Evolutionary conservation across 2,113 vertebrate genomes (phyloP).

Genomic region (Pygoscelis antarcticus): DNA sequence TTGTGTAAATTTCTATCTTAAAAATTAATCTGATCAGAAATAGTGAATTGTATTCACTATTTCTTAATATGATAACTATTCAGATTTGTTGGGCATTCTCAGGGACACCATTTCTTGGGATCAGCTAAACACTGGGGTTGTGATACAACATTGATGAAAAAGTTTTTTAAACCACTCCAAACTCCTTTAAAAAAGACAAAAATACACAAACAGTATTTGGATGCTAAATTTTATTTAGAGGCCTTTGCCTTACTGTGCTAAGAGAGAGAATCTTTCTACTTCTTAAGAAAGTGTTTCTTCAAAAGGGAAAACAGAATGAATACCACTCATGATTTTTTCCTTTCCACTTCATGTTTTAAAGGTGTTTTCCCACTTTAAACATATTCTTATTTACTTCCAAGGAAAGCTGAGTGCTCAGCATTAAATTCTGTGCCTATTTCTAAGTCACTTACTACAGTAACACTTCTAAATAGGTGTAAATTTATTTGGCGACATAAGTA

Average conservation of each 20-base stretch:
- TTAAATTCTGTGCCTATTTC: not conserved
- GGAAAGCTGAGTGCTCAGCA: not conserved
- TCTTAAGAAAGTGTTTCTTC: not conserved
- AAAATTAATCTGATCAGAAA: not conserved
- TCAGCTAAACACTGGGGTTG: not conserved
- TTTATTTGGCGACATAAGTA: not conserved
- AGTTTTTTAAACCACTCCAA: not conserved
- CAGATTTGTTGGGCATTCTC: not conserved
- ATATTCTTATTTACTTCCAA: not conserved
- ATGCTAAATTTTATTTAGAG: not conserved
- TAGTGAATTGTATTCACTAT: not conserved
- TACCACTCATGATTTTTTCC: not conserved
- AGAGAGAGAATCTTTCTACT: not conserved
- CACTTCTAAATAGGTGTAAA: conserved; percentile 12
- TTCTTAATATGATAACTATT: not conserved
- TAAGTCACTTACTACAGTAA: not conserved
- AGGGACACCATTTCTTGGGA: not conserved
- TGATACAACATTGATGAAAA: not conserved
- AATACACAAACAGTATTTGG: not conserved
- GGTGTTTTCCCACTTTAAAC: not conserved
- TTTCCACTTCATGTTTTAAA: accelerated
- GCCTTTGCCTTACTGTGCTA: not conserved
- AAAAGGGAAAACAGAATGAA: not conserved
- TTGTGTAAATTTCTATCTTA: not conserved
- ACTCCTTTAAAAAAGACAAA: not conserved